Conservation (phyloP, 2,888 invertebrate genomes). For the Eubasilissa splendida region DNA sequence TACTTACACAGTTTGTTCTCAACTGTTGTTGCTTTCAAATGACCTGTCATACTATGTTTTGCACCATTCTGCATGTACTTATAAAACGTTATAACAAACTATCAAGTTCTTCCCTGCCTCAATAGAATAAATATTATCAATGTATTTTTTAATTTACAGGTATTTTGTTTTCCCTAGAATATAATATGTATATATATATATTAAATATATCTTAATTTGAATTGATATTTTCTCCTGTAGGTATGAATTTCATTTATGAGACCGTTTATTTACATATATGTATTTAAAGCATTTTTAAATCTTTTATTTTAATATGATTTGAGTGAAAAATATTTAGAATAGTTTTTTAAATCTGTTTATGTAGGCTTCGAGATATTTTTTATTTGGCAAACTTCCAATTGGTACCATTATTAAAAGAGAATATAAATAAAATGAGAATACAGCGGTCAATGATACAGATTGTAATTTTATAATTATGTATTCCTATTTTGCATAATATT, state of each 20-base stretch:
- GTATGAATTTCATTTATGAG: no score
- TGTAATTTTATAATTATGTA: not conserved
- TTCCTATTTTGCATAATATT: no score
- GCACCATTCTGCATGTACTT: conserved; percentile 56
- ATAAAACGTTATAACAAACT: conserved; percentile 9
- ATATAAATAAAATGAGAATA: not conserved
- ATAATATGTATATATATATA: not conserved
- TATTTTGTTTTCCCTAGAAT: conserved; percentile 3
- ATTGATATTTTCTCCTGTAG: no score
- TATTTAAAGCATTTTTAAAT: not conserved
- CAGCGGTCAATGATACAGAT: not conserved
- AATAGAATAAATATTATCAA: conserved; percentile 1
- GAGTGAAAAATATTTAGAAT: not conserved
- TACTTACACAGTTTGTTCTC: not conserved
- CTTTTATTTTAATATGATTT: not conserved
- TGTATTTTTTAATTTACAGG: conserved; percentile 5
- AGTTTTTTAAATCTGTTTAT: not conserved
- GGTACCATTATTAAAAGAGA: not conserved
- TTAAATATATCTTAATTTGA: no score
- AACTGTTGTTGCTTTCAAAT: conserved; percentile 32
- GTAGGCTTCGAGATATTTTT: conserved; percentile 1
- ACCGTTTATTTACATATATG: not conserved
- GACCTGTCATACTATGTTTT: conserved; percentile 59
- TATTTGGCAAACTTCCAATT: not conserved
- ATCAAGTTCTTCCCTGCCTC: conserved; percentile 6